Evolutionary conservation across 92 coral and sea anemone species (phyloP).

Genomic region (Bergia sp.): DNA sequence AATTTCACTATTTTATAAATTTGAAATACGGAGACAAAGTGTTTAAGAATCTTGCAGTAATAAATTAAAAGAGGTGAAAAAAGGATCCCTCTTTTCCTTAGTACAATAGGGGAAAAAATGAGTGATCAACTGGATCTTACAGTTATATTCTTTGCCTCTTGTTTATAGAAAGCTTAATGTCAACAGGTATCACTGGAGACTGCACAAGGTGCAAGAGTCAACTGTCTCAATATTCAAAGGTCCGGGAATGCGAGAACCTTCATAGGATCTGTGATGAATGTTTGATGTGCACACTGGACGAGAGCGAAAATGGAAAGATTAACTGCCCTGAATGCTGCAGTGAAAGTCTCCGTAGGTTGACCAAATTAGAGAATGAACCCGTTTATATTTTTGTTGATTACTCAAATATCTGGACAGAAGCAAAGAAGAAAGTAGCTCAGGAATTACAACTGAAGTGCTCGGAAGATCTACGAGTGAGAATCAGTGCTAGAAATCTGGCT

Average conservation of each 20-base stretch:
- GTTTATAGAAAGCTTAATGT: no score
- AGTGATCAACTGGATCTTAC: no score
- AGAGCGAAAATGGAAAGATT: background rate
- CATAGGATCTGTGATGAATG: constrained; percentile 42
- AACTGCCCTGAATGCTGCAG: constrained; percentile 12
- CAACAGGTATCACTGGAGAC: background rate
- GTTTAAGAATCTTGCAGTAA: no score
- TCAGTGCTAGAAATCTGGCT: constrained; percentile 41
- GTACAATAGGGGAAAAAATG: no score
- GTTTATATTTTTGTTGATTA: constrained; percentile 51
- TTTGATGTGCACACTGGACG: background rate
- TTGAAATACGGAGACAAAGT: no score
- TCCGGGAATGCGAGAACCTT: constrained; percentile 20
- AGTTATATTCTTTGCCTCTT: no score
- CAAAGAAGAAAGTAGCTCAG: constrained; percentile 37
- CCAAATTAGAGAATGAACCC: background rate
- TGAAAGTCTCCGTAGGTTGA: background rate
- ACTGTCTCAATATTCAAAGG: constrained; percentile 13
- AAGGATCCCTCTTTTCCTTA: no score
- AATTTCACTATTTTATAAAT: no score
- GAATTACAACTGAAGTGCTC: constrained; percentile 7
- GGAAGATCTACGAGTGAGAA: constrained; percentile 44
- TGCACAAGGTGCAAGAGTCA: background rate
- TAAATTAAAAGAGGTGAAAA: no score
- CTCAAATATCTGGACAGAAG: constrained; percentile 58